Base-by-base conservation (phyloP, 1,140 invertebrate genomes). In the Bathynomus jamesi region DNA sequence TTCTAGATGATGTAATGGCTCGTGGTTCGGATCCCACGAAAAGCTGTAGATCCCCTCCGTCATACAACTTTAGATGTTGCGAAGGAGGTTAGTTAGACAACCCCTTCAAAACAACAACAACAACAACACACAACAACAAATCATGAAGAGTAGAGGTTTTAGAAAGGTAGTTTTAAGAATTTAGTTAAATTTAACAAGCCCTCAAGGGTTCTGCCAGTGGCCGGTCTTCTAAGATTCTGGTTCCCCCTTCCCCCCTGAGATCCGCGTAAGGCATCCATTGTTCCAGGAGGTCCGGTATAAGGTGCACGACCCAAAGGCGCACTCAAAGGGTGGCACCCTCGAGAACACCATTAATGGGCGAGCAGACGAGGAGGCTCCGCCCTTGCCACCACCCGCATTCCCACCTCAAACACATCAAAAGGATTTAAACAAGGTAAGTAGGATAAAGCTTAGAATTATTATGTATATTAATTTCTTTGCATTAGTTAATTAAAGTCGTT, bases 201-300 rank as follows among this genome's bases (percentile, higher is more conserved):
- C 46, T 4, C 64, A 65, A 32, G 64, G 64, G 24, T 29, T 69
- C 7, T 60, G 67, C 46, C 28, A 69, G 67, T 60, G 67, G 21
- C 67, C n/a, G n/a, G 10, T 46, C 40, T 53, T 53, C 40, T 53
- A 53, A 53, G 40, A 53, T 53, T 21, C 21, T 53, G 40, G 21
- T 53, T 53, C 40, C 40, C 40, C 40, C 40, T 53, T 25, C 27
- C 61, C 27, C 27, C 10, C 2, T 63, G 61, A 63, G 27, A 10
- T 24, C 27, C 61, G 21, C 27, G 61, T 53, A 53, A 70, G 75
- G 61, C 65, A 28, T 81, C 82, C 40, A 81, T 74, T 73, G 71
- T 79, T 84, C 85, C 90, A 95, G 91, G 91, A 94, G 88, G 92
- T 95, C 82, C 90, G 93, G 80, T 94, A 93, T 86, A 94, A 94